Base-by-base conservation (phyloP, 2,113 vertebrate genomes). In the Platysteira castanea region DNA sequence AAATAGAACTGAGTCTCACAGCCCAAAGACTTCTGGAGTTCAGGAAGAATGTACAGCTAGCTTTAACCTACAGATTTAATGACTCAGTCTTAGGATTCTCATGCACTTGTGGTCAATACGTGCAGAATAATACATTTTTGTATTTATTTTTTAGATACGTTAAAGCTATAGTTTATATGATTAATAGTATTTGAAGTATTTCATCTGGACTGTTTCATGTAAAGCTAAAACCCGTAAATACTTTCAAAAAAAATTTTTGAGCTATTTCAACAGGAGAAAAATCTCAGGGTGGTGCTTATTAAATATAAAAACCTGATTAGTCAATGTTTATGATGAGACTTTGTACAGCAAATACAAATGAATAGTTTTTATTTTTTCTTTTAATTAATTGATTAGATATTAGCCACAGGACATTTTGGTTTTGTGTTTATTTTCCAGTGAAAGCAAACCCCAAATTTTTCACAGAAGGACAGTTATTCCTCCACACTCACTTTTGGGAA, bases 21-120 rank as follows among this genome's bases (percentile, higher is more conserved):
- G 2, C 5, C 5, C 11, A 26, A 44, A 64, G 37, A 35, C 10
- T 63, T 83, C 12, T 52, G 49, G 30, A 53, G 17, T 21, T 87
- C 33, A 57, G 19, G 39, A 15, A 60, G 7, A 23, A 33, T 33
- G 6, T 46, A 59, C 7, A 28, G 10, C n/a, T 21, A 63, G 20
- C 7, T 70, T 85, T 47, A 41, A 22, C 4, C 2, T 50, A 12
- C 39, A 11, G 14, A 90, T 23, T 6, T 37, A 67, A 67, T n/a
- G 30, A 11, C 7, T 79, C 19, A 28, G n/a, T 47, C 24, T 80
- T 52, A 31, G 16, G 19, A 67, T 24, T 27, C 1, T n/a, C 14
- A 23, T 3, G 7, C 12, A 42, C 15, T 47, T 5, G 0, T 1
- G 16, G 13, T 4, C 14, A 76, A 10, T 31, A 35, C 6, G 1